These are phyloP conservation scores for Mesoclemmys tuberculata DNA, from an alignment of 2,113 vertebrate species.

Conservation along the genomic window DNA sequence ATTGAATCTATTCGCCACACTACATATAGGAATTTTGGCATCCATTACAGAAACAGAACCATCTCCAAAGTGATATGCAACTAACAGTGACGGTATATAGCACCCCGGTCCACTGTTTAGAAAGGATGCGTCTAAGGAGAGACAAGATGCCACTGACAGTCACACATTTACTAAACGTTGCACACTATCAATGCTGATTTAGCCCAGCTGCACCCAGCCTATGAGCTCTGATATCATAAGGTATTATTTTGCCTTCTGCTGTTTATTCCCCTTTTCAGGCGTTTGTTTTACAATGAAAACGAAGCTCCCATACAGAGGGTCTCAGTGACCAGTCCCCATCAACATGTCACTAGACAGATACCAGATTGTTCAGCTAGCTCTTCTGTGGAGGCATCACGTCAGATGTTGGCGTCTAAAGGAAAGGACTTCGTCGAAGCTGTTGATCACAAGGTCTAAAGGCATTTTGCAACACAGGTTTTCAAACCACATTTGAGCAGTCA, in stretches of 20 bases:
- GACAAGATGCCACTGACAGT: background rate
- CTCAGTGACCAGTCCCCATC: background rate
- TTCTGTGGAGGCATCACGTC: background rate
- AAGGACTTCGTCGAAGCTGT: rapidly evolving
- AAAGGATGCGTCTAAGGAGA: background rate
- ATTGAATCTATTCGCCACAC: background rate
- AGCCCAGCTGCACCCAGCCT: background rate
- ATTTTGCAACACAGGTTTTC: background rate
- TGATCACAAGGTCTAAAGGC: background rate
- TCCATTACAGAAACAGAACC: background rate
- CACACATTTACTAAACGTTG: background rate
- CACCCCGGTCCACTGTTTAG: background rate
- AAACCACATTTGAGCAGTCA: background rate
- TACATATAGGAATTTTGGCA: background rate
- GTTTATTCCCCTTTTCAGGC: background rate
- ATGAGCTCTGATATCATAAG: background rate
- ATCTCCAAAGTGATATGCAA: background rate
- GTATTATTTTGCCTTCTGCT: background rate
- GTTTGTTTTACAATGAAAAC: background rate
- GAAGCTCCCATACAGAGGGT: background rate
- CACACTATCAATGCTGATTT: background rate
- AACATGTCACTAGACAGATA: background rate
- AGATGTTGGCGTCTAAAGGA: background rate
- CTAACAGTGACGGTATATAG: background rate
- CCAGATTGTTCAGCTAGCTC: background rate